Evolutionary conservation across 2,797 vertebrate genomes (phyloP).

Genomic region (Phyllotis vaccarum): DNA sequence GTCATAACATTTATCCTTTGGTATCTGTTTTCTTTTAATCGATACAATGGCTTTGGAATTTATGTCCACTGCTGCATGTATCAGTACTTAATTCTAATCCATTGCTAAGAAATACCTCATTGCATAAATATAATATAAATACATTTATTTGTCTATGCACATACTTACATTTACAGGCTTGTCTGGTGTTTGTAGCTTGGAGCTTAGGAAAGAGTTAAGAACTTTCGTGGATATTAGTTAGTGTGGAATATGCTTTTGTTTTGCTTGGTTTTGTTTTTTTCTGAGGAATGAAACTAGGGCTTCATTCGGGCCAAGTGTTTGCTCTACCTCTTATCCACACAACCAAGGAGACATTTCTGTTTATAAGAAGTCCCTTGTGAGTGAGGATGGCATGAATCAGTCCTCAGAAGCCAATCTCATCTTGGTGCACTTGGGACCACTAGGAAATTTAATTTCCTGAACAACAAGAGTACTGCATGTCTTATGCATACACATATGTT

Average conservation of each 20-base stretch:
- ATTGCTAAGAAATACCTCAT: conserved; percentile 24
- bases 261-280: background rate
- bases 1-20: background rate
- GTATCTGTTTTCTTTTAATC: background rate
- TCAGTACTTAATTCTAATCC: background rate
- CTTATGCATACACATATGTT: background rate
- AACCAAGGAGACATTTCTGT: background rate
- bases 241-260: background rate
- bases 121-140: background rate
- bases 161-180: background rate
- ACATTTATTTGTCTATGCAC: background rate
- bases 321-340: background rate
- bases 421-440: background rate
- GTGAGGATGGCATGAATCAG: background rate
- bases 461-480: background rate
- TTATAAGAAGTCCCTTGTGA: background rate
- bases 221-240: background rate
- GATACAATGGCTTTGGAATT: background rate
- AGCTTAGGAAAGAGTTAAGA: background rate
- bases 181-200: background rate
- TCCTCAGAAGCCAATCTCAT: background rate
- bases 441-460: conserved; percentile 40
- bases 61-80: background rate
- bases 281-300: background rate
- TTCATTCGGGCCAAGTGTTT: background rate